Evolutionary conservation across 2,888 invertebrate species (phyloP).

Genomic region (Cheilosia soror): DNA sequence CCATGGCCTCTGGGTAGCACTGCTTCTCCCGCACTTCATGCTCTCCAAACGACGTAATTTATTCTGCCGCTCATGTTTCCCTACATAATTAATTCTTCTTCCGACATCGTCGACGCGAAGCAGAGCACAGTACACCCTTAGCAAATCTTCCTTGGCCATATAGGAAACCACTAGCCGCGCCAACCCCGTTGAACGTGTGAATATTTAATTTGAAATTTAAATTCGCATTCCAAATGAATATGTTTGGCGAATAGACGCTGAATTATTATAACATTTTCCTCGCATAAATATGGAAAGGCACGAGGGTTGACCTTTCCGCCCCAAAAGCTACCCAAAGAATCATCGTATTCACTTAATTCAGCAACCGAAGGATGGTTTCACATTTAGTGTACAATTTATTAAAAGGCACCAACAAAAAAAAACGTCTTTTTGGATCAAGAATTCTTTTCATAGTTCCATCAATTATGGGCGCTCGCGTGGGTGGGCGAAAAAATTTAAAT

Average conservation of each 20-base stretch:
- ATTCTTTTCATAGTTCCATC: constrained; percentile 19
- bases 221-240: constrained; percentile 62
- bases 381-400: constrained; percentile 15
- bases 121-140: constrained; percentile 9
- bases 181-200: constrained; percentile 51
- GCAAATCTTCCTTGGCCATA: constrained; percentile 5
- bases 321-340: constrained; percentile 8
- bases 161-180: constrained; percentile 1
- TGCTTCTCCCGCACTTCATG: background rate
- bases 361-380: constrained; percentile 12
- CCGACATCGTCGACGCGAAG: constrained; percentile 1
- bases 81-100: constrained; percentile 69
- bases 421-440: background rate
- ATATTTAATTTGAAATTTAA: constrained; percentile 62
- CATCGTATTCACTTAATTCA: constrained; percentile 51
- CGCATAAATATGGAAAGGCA: constrained; percentile 14
- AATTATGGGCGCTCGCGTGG: constrained; percentile 15
- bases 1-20: constrained; percentile 9
- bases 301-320: constrained; percentile 48
- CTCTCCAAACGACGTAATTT: constrained; percentile 53
- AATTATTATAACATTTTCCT: constrained; percentile 47
- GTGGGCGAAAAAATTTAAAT: constrained; percentile 20
- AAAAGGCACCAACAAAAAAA: background rate
- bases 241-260: constrained; percentile 48
- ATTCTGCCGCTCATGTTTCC: constrained; percentile 50